Percentiles rank a stretch among this genome's conserved stretches.
Evolutionary conservation across 2,797 vertebrate genomes (phyloP).

Genomic region (Mormyrus proboscirostris): DNA sequence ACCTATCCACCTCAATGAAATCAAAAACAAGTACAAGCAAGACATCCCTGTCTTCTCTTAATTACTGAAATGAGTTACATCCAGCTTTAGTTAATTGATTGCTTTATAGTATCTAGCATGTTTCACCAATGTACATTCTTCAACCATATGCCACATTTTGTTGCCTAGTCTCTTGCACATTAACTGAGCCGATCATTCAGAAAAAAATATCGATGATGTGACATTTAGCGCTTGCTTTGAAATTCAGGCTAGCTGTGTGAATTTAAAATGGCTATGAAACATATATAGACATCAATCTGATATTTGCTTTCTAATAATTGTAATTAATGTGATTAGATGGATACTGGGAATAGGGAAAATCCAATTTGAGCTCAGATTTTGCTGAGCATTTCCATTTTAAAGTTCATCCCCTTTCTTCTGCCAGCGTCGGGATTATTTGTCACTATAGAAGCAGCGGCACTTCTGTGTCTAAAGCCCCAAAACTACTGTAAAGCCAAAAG

Average conservation of each 20-base stretch:
- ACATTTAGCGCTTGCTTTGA: background rate
- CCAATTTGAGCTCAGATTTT: background rate
- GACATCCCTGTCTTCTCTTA: background rate
- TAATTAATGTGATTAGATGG: background rate
- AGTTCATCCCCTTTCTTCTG: background rate
- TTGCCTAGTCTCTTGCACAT: background rate
- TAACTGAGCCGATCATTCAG: background rate
- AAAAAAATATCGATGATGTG: background rate
- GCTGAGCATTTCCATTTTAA: background rate
- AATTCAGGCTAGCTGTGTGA: background rate
- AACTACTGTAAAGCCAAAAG: background rate
- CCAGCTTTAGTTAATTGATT: background rate
- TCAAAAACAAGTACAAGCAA: background rate
- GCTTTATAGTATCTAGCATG: background rate
- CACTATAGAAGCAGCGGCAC: background rate
- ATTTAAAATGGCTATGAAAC: background rate
- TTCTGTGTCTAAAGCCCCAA: background rate
- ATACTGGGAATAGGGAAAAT: background rate
- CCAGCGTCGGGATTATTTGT: background rate
- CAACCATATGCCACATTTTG: background rate
- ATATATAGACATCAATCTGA: slow-evolving; percentile 4
- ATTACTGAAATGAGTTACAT: background rate
- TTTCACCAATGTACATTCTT: background rate
- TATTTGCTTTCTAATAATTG: background rate
- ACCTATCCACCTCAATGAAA: background rate